Evolutionary conservation across 2,113 vertebrate genomes (phyloP), one percentile per base, ranked within the genome.

Genomic region (Sisor rabdophorus): DNA sequence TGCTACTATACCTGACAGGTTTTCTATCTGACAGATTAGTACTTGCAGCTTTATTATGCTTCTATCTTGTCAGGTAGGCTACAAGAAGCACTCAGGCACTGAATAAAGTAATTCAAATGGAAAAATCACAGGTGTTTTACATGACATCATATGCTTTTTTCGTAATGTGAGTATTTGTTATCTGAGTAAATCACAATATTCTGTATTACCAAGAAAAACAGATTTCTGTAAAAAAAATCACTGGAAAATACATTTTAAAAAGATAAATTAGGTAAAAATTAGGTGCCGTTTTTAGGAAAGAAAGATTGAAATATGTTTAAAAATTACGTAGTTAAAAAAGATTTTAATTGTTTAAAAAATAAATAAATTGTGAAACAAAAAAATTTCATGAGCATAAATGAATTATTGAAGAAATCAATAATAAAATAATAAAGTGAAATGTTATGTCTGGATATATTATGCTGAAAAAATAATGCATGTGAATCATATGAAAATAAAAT

Each of bases 21-120:
- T 70, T 71, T 67, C 55, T 64, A 22, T 58, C 63, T 22, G 69
- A 73, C 22, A 73, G 82, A 84, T 82, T 79, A 78, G 22, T 28
- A 65, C 70, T 61, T 75, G 26, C 22, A 70, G 69, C 60, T 55
- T 77, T 70, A 70, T 76, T 71, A 71, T 76, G 36, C 61, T 30
- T 53, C 72, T 75, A 75, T 52, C 64, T 53, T 40, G 36, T 81
- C 52, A 71, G 65, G 47, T 64, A 69, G 20, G 60, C 50, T 6
- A 32, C 32, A 17, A 6, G 24, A 4, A 19, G 74, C 20, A 47
- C 26, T 32, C 36, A 0, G 32, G 61, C 44, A 44, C 20, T 65
- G 36, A 40, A 63, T 36, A 20, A 60, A 30, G 26, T 60, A 36
- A n/a, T 11, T 1, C 60, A 6, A 36, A n/a, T 6, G 1, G 19